Evolutionary conservation across 2,888 invertebrate species (phyloP), one percentile per base, ranked within the genome.

Genomic region (Plebejus anna): DNA sequence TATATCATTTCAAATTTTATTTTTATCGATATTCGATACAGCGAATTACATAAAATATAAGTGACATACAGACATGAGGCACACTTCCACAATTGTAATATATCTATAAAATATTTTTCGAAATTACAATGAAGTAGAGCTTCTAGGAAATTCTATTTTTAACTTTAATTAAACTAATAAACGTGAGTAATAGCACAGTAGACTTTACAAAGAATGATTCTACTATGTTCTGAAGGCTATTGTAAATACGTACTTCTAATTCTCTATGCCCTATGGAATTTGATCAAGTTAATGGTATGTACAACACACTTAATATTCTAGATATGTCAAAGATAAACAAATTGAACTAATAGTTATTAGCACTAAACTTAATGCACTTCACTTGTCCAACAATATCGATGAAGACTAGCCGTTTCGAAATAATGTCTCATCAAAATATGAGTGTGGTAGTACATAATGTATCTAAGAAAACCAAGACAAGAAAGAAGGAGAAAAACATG

Each of bases 401-500:
- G 28, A 11, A 61, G 28, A 28, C 4, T 22, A 28, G 61, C 9
- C 2, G 61, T 28, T 22, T 66, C 1, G 32, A 36, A 36, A 32
- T 66, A 16, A 66, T 13, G 66, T 32, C 32, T 5, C 28, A 13
- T 5, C 32, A 16, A 32, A 72, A 72, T 4, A 73, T 73, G 32
- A 32, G 16, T 11, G 47, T 73, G 0, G 16, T 32, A 55, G 11
- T 5, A 32, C 13, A 55, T 1, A 76, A n/a, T 6, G n/a, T 38
- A 22, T 16, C 16, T 13, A 0, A 16, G 22, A 66, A 42, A 42
- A 75, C 77, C 22, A 76, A 77, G 47, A 76, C 76, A 28, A 76
- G 13, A 32, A 81, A 79, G 22, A 73, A 73, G 6, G 42, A 73
- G 70, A 22, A 51, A 72, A 32, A 76, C 28, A 59, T n/a, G 59